Evolutionary conservation across 2,888 invertebrate species (phyloP), one percentile per base, ranked within the genome.

Genomic region (Mantis religiosa): DNA sequence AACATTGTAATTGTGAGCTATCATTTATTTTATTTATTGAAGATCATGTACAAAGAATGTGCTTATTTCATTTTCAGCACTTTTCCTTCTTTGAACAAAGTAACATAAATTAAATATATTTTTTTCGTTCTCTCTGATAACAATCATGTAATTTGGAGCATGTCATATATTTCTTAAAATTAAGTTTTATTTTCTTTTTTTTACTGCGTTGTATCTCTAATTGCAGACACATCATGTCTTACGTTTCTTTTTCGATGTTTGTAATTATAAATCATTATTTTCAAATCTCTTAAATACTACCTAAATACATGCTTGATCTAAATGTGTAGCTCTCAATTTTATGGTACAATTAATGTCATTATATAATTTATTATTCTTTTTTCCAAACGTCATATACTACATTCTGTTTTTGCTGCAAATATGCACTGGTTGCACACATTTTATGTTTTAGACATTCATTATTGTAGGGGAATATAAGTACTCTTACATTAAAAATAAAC

Each of bases 31-130:
- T 15, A 71, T 71, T 71, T 71, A 25, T 71, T 71, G 54, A 71
- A 71, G 54, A 71, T 87, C 84, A 83, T 88, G 41, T 84, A 84
- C 83, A 88, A 84, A 88, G 54, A 88, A 84, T 28, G 28, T 54
- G 71, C 71, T 88, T 41, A 88, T 82, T 27, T 30, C 82, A 25
- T 20, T 28, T 71, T 81, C 71, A 82, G 82, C 87, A 87, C 34
- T 82, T 27, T 82, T 27, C 85, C 47, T 85, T 85, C 30, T 71
- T 20, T 71, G 54, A 71, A 71, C 20, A 71, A 71, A 6, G 20
- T 71, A 71, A 71, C 54, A 71, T 71, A 71, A 71, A 71, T 71
- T 71, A 71, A 71, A 71, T 71, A 71, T 71, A 71, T 71, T 20
- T 71, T 71, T 71, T 3, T 71, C 6, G 54, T 71, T 71, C 54